phyloP scores from a whole-genome alignment of 2,113 vertebrate species.

The Theristicus caerulescens region DNA sequence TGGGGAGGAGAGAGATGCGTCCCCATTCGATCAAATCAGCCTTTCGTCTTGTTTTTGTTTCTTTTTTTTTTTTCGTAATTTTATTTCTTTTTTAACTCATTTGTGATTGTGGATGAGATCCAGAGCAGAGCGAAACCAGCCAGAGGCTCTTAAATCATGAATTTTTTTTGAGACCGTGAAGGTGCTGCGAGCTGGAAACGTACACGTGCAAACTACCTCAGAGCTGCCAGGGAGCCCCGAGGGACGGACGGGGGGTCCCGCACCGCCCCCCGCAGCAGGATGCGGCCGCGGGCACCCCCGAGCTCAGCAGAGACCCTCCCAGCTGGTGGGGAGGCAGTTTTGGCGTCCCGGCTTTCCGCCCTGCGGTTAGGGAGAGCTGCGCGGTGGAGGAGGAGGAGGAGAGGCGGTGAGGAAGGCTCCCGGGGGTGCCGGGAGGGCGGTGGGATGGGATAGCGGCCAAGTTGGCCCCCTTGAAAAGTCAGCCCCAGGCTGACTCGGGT shows the following conservation, averaged over 20 bases:
- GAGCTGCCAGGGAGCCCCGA: constrained; percentile 16
- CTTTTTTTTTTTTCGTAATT: too few species aligned
- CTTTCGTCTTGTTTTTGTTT: background rate
- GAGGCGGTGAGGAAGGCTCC: background rate
- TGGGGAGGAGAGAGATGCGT: background rate
- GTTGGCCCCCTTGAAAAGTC: background rate
- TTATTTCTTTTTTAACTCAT: background rate
- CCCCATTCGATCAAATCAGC: accelerated
- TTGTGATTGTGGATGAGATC: background rate
- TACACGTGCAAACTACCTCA: constrained; percentile 73
- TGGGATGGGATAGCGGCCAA: background rate
- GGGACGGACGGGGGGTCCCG: background rate
- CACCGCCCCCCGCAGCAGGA: accelerated
- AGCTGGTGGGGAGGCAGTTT: background rate
- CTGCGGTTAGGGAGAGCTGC: background rate
- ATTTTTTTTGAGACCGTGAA: background rate
- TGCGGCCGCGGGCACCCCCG: background rate
- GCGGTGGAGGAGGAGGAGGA: background rate
- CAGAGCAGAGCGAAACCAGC: background rate
- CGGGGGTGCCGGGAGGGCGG: background rate
- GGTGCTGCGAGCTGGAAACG: constrained; percentile 10
- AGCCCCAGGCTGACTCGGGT: background rate
- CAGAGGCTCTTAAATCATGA: constrained; percentile 1
- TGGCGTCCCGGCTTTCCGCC: background rate
- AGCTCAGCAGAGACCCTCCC: background rate